Percentiles rank a stretch among this genome's conserved stretches.
These are phyloP conservation scores for Onthophagus taurus DNA, from an alignment of 1,140 invertebrate species.

Conservation along the genomic window DNA sequence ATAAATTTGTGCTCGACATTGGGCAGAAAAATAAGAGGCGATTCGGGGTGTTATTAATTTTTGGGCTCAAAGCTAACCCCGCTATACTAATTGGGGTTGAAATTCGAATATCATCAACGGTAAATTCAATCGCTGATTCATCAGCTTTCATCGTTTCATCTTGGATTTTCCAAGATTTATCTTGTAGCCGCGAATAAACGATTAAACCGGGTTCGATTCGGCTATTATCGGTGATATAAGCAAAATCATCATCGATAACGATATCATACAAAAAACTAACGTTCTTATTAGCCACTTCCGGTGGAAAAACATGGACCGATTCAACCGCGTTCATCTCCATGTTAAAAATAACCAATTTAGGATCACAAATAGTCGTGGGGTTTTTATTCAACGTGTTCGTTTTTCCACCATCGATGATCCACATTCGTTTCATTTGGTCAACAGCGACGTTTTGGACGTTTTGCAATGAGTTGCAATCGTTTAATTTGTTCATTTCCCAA, in stretches of 20 bases:
- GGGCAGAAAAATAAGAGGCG: conserved; percentile 55
- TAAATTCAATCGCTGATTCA: conserved; percentile 44
- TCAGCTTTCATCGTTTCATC: conserved; percentile 53
- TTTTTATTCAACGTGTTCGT: conserved; percentile 34
- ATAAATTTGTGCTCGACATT: conserved; percentile 53
- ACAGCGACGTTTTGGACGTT: conserved; percentile 63
- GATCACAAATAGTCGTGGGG: conserved; percentile 43
- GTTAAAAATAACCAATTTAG: conserved; percentile 56
- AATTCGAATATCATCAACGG: conserved; percentile 46
- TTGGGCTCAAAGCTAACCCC: conserved; percentile 57
- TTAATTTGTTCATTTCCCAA: conserved; percentile 54
- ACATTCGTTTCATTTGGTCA: conserved; percentile 55
- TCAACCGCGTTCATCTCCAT: conserved; percentile 43
- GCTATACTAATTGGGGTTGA: conserved; percentile 48
- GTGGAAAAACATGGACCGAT: conserved; percentile 46
- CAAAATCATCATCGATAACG: conserved; percentile 54
- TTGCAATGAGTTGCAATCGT: conserved; percentile 53
- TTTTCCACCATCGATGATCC: conserved; percentile 58
- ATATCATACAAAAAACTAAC: conserved; percentile 55
- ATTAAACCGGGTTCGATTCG: conserved; percentile 56
- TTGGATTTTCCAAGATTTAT: conserved; percentile 57
- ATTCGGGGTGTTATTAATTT: conserved; percentile 15
- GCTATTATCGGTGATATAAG: conserved; percentile 60
- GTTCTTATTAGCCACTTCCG: conserved; percentile 40
- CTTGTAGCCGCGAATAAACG: conserved; percentile 51